Evolutionary conservation across 2,888 invertebrate genomes (phyloP), one percentile per base, ranked within the genome.

Genomic region (Liodrosophila aerea): DNA sequence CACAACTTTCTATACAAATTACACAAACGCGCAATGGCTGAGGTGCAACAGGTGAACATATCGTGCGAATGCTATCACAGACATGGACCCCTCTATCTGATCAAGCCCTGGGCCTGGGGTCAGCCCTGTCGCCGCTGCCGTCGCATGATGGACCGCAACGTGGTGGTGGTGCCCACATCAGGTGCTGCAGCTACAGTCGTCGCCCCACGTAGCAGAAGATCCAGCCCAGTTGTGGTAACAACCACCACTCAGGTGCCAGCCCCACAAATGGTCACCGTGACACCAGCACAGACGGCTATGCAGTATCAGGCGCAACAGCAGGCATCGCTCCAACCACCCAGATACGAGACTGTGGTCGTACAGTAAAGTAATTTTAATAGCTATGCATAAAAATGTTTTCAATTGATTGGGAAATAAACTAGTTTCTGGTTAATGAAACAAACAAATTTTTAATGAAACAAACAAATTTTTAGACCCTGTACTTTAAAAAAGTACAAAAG

Each of bases 51-150:
- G 27, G 59, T 87, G 3, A 71, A 80, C 46, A 56, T 85, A 7
- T 50, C 66, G 13, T 70, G 63, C 60, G 83, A 86, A 27, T 87
- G 85, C 63, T 51, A 72, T 37, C 86, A 87, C 54, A 72, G 74
- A 0, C 76, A 52, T 8, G 74, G 78, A 12, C 54, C 64, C 1
- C 33, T 83, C 15, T 68, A 57, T 16, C 7, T 66, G 8, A 37
- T 77, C 0, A 33, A 50, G 2, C 74, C 77, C 4, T 73, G 64
- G 80, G 71, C 49, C 9, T 75, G 74, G 61, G 71, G 62, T 15
- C 66, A 70, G 22, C 87, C 78, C 2, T 87, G 87, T 31, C 73
- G 84, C 3, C 67, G 66, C 31, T 86, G 87, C 16, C 40, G 58
- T 7, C 80, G 87, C 44, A 76, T 84, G 76, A 78, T 76, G 84